Conservation (phyloP, 2,113 vertebrate genomes). For the Myrmecophaga tridactyla region DNA sequence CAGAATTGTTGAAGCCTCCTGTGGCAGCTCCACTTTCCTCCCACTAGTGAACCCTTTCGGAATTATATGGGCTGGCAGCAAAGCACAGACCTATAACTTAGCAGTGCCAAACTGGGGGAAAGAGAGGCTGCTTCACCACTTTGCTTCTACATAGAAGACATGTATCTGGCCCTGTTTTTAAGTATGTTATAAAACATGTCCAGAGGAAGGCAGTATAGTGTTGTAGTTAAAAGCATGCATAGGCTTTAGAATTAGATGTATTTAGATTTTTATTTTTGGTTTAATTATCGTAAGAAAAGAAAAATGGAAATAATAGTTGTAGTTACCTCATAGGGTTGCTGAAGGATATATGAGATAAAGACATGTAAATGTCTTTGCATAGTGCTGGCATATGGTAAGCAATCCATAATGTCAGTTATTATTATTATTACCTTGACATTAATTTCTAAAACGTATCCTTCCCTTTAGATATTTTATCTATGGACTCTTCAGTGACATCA, state of each 20-base stretch:
- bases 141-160: background rate
- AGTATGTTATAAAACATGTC: conserved; percentile 42
- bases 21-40: background rate
- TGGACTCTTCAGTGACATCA: background rate
- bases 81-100: background rate
- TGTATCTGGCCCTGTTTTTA: background rate
- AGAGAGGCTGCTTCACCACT: background rate
- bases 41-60: background rate
- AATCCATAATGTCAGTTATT: background rate
- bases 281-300: conserved; percentile 5
- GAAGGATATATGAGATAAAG: background rate
- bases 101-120: background rate
- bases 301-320: background rate
- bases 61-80: background rate
- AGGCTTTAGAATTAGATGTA: background rate
- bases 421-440: background rate
- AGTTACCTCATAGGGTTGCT: background rate
- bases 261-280: background rate
- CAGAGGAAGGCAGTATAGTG: conserved; percentile 54
- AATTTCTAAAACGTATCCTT: background rate
- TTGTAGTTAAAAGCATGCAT: conserved; percentile 33
- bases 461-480: background rate
- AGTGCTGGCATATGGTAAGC: background rate
- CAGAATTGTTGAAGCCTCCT: background rate
- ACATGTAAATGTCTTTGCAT: background rate